phyloP scores from a whole-genome alignment of 30 jellyfish, hydroid and myxozoan species.

The Turritopsis rubra region DNA sequence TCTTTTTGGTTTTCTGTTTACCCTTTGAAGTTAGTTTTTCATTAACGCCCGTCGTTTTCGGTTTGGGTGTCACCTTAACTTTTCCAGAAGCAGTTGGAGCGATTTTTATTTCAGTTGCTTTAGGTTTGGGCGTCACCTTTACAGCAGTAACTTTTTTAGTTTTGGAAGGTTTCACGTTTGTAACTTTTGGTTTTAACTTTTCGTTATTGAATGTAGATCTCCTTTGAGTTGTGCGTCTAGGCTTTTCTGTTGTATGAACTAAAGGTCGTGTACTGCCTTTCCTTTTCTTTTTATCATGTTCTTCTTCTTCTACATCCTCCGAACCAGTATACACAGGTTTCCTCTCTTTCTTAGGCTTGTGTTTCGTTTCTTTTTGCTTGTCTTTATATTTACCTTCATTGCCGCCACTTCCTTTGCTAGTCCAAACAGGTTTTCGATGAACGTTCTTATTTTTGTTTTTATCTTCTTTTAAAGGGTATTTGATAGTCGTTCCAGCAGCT shows the following conservation, averaged over 20 bases:
- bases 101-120: neutral
- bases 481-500: neutral
- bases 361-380: neutral
- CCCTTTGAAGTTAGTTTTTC: neutral
- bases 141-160: neutral
- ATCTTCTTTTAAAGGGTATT: neutral
- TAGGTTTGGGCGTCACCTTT: conserved; percentile 6
- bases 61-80: neutral
- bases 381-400: neutral
- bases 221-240: neutral
- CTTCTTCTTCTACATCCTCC: neutral
- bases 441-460: neutral
- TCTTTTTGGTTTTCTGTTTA: neutral
- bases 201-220: neutral
- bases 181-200: neutral
- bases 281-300: neutral
- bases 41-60: neutral
- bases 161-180: neutral
- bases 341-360: neutral
- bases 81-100: neutral
- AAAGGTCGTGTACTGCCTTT: neutral
- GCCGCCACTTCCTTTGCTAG: neutral
- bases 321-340: neutral
- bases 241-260: conserved; percentile 5
- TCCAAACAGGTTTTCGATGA: neutral